These are phyloP conservation scores for Gonocerus acuteangulatus DNA, from an alignment of 2,888 invertebrate species.

Conservation along the genomic window DNA sequence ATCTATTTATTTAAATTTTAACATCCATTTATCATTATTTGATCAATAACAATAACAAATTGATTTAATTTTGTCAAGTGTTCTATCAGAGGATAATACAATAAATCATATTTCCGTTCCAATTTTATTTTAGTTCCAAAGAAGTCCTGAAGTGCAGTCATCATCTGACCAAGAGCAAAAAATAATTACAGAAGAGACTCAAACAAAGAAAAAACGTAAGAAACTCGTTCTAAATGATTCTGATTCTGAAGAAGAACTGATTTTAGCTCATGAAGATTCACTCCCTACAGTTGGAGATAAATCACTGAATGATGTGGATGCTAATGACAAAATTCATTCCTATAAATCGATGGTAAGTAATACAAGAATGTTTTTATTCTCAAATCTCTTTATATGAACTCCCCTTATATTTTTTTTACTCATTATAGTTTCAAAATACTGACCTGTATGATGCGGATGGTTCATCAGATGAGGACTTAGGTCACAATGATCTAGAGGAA, in stretches of 20 bases:
- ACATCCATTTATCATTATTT: too few relatives aligned
- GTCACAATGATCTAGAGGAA: constrained; percentile 25
- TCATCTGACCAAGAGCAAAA: too few relatives aligned
- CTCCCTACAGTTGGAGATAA: not conserved
- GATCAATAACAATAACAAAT: too few relatives aligned
- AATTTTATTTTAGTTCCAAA: too few relatives aligned
- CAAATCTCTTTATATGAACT: not conserved
- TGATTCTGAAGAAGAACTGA: constrained; percentile 2
- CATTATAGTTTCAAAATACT: constrained; percentile 33
- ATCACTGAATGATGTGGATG: not conserved
- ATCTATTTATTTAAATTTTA: too few relatives aligned
- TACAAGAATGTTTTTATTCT: not conserved
- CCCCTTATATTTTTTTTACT: not conserved
- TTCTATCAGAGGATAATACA: too few relatives aligned
- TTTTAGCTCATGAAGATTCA: not conserved
- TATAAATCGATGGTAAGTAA: not conserved
- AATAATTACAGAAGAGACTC: too few relatives aligned
- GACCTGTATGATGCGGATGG: constrained; percentile 53
- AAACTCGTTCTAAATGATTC: constrained; percentile 5
- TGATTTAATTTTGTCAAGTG: too few relatives aligned
- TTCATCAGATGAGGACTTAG: constrained; percentile 48
- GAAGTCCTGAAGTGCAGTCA: too few relatives aligned
- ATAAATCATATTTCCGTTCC: too few relatives aligned
- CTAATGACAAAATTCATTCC: not conserved
- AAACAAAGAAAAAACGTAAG: constrained; percentile 3